phyloP scores from a whole-genome alignment of 53 echinoderm and acorn worm species.

The Temnopleurus reevesii region DNA sequence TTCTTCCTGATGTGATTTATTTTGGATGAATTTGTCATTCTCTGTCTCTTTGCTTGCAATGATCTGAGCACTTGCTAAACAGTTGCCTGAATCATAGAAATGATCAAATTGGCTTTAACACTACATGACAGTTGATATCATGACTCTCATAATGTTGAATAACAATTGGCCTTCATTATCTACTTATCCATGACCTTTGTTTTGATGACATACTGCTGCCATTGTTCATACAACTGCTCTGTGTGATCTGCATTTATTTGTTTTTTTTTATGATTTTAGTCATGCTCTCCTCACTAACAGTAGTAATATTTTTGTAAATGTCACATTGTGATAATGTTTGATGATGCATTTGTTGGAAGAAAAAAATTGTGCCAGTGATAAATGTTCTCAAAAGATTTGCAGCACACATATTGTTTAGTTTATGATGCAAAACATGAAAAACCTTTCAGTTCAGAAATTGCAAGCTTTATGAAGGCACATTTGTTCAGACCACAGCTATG shows the following conservation, averaged over 20 bases:
- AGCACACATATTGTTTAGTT: too few species aligned
- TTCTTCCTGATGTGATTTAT: neutral
- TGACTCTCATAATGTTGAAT: neutral
- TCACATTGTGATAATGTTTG: too few species aligned
- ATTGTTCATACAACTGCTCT: neutral
- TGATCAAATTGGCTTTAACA: neutral
- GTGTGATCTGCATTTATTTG: neutral
- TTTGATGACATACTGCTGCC: neutral
- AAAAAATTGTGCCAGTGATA: too few species aligned
- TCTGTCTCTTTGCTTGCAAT: neutral
- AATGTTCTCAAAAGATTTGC: too few species aligned
- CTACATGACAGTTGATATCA: neutral
- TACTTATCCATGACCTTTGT: neutral
- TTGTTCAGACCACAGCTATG: too few species aligned
- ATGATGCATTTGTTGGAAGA: too few species aligned
- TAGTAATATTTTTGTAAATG: too few species aligned
- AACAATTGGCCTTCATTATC: neutral
- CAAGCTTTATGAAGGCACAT: too few species aligned
- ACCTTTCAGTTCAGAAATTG: too few species aligned
- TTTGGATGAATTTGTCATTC: neutral
- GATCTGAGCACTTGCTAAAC: neutral
- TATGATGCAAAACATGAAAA: too few species aligned
- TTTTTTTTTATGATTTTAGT: neutral
- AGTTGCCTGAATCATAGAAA: neutral
- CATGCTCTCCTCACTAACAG: too few species aligned